Base-by-base conservation (phyloP, 2,888 invertebrate genomes). In the Tholera decimalis region DNA sequence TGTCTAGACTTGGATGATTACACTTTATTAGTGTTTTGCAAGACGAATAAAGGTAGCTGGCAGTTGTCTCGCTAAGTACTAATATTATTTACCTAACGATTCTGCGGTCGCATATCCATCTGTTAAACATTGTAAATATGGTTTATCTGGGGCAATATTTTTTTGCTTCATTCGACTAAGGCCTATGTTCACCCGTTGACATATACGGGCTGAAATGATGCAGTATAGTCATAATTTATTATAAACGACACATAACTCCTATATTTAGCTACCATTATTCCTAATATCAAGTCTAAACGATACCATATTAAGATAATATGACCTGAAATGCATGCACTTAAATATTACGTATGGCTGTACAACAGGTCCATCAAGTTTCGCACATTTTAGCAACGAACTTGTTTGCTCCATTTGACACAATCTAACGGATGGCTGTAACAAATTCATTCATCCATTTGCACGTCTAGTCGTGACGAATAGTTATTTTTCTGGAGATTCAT, bases 211-310 rank as follows among this genome's bases (percentile, higher is more conserved):
- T 35, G 13, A 56, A 35, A 62, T 39, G 46, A 56, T 53, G 51
- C 28, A 71, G 63, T 24, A 33, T 41, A 72, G 50, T 55, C 44
- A 77, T 77, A 46, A 55, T 77, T 51, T 73, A 77, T 58, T 77
- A 73, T 71, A 76, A 70, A 79, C 53, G 56, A 35, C 49, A 64
- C 47, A 56, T 56, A 43, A 76, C 57, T 61, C 4, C 62, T 73
- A 77, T 72, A 60, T 77, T 63, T 63, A 62, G 46, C 54, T 44
- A 18, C 30, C 62, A 67, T 67, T 64, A 73, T 60, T 62, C 62
- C 77, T 60, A 72, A 75, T 67, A 59, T 78, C 44, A 67, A 77
- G 73, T 80, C 63, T 77, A 63, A 80, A 73, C 51, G 57, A 72
- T 39, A 60, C 73, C 77, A 56, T 63, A 46, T 73, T 73, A 56